Conservation (phyloP, 2,113 vertebrate genomes). For the Gnathonemus echidnorhynchus region DNA sequence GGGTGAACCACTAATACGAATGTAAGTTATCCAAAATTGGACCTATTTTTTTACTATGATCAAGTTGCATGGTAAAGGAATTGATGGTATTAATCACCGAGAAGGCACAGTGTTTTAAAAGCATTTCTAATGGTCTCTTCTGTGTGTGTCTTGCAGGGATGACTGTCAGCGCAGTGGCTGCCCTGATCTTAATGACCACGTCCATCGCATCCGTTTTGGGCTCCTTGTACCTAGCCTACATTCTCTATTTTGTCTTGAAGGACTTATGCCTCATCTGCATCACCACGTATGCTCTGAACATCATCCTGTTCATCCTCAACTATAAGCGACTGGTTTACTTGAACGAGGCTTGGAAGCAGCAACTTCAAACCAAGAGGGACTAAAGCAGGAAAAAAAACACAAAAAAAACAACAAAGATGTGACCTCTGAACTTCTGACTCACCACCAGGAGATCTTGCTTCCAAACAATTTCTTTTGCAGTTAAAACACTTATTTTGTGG, state of each 20-base stretch:
- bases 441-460: constrained; percentile 82
- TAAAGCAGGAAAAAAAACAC: constrained; percentile 47
- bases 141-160: constrained; percentile 68
- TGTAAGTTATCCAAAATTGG: not conserved
- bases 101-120: not conserved
- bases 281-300: constrained; percentile 92
- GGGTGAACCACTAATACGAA: not conserved
- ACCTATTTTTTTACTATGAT: not conserved
- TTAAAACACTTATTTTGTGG: constrained; percentile 50
- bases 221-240: constrained; percentile 93
- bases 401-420: constrained; percentile 44
- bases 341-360: constrained; percentile 97
- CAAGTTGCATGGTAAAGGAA: not conserved
- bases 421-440: constrained; percentile 71
- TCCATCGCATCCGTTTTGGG: constrained; percentile 93
- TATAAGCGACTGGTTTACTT: constrained; percentile 99
- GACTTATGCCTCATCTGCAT: constrained; percentile 95
- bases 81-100: not conserved
- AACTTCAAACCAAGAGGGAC: constrained; percentile 89
- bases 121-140: not conserved
- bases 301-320: constrained; percentile 96
- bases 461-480: constrained; percentile 92
- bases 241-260: constrained; percentile 98
- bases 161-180: constrained; percentile 93
- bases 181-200: constrained; percentile 92